Evolutionary conservation across 2,113 vertebrate genomes (phyloP), one percentile per base, ranked within the genome.

Genomic region (Xiphophorus hellerii): DNA sequence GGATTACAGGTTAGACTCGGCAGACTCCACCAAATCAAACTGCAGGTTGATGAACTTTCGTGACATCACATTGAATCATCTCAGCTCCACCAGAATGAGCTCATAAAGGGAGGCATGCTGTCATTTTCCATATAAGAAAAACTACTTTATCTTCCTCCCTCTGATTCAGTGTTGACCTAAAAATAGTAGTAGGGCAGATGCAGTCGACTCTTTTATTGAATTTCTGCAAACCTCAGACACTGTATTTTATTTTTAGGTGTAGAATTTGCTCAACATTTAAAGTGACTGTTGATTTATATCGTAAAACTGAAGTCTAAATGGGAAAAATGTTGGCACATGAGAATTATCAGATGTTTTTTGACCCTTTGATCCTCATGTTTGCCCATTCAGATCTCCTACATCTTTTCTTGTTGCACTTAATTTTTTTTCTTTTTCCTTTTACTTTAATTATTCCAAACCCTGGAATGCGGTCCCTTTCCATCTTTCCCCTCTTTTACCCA

Each of bases 11-110:
- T 62, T 37, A 20, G 4, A 62, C 28, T 75, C 1, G 30, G 71
- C 70, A 71, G 29, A 30, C 17, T 31, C 28, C 48, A 39, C 81
- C 31, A 62, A 48, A 30, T 6, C 67, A 71, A 66, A 81, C 62
- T 74, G 60, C 13, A 25, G 71, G 69, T 78, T 84, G 48, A 60
- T 82, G 71, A 79, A 87, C 79, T 84, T 77, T 44, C 60, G 61
- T 44, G 39, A 9, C 58, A 44, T 75, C 73, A 58, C 28, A 30
- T 5, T 79, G 80, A 87, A 28, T 84, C 74, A 81, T 44, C 70
- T 78, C 64, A 73, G 71, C 77, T 78, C 30, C 9, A n/a, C 14
- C 75, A 62, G 14, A 39, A 65, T 66, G 68, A 80, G 48, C 69
- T 76, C 69, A 88, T 67, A 63, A 78, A 70, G 28, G 11, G 73